Evolutionary conservation across 2,797 vertebrate species (phyloP).

Genomic region (Sebastes vulpes): DNA sequence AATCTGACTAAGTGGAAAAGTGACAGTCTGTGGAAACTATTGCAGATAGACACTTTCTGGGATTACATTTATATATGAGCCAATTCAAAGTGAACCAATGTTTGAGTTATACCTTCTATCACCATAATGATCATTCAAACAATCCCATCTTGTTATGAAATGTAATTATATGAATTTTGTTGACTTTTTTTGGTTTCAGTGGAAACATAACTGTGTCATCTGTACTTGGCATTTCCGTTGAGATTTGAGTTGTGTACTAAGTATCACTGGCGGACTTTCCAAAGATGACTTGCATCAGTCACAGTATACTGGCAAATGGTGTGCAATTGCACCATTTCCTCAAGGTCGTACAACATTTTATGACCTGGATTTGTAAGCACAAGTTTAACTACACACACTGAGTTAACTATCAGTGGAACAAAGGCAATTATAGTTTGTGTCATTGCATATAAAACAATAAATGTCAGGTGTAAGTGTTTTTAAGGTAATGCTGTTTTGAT

Average conservation of each 20-base stretch:
- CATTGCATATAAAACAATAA: constrained; percentile 39
- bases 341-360: constrained; percentile 9
- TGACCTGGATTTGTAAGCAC: background rate
- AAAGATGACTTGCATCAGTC: constrained; percentile 1
- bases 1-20: background rate
- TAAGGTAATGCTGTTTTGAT: background rate
- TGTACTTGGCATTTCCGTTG: background rate
- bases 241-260: background rate
- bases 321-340: constrained; percentile 1
- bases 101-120: background rate
- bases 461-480: constrained; percentile 5
- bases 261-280: background rate
- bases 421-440: constrained; percentile 3
- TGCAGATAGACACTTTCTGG: background rate
- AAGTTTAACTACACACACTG: constrained; percentile 10
- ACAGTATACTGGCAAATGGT: background rate
- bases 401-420: background rate
- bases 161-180: background rate
- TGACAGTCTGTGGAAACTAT: background rate
- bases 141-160: background rate
- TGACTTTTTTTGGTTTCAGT: background rate
- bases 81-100: background rate
- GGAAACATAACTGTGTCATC: background rate
- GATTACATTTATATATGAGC: background rate
- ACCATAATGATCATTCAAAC: background rate